Conservation (phyloP, 2,113 vertebrate species). For the Asarcornis scutulata region DNA sequence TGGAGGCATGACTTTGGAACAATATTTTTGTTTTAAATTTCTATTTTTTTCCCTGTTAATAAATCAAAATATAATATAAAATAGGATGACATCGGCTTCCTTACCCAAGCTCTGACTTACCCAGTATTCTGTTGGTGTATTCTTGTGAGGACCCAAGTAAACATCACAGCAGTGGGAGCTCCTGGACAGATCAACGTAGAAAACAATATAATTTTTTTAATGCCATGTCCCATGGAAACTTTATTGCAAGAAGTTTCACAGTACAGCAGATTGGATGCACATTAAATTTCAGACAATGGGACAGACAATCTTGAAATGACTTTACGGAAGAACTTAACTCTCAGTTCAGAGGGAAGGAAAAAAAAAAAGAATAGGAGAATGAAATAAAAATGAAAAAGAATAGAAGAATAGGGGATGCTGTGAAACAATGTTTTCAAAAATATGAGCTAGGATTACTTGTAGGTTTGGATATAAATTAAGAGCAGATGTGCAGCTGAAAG, state of each 20-base stretch:
- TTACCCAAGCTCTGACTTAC: conserved; percentile 33
- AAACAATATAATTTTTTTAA: background rate
- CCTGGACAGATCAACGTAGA: conserved; percentile 42
- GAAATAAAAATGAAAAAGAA: background rate
- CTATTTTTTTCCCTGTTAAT: accelerated
- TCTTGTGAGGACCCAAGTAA: conserved; percentile 73
- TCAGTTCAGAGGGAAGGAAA: background rate
- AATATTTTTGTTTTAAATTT: accelerated
- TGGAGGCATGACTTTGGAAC: accelerated
- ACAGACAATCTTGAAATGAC: background rate
- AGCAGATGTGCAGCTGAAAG: background rate
- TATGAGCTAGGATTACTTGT: background rate
- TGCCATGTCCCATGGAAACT: accelerated
- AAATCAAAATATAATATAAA: background rate
- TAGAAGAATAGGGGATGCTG: accelerated
- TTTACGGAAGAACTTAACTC: background rate
- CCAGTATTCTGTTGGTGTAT: conserved; percentile 73
- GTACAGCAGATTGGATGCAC: background rate
- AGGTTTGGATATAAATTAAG: background rate
- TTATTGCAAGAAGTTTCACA: background rate
- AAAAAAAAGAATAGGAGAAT: background rate
- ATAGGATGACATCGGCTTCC: accelerated
- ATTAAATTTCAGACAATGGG: background rate
- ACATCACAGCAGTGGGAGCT: conserved; percentile 56
- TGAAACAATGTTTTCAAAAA: background rate